phyloP scores from a whole-genome alignment of 2,797 vertebrate genomes.

The Tauraco hartlaubi region DNA sequence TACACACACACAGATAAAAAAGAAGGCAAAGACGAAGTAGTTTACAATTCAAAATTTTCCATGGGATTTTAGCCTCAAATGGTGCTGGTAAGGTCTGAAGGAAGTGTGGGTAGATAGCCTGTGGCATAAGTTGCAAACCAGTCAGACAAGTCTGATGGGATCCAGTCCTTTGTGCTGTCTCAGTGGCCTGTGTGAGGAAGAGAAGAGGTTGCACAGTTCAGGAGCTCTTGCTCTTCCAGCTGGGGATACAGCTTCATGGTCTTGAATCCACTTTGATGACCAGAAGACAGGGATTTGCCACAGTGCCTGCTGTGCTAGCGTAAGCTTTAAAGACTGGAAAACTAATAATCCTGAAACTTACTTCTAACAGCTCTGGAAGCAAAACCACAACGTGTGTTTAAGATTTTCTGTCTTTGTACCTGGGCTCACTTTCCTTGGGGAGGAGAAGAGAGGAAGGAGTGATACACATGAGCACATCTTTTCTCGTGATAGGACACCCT shows the following conservation, averaged over 20 bases:
- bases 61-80: background rate
- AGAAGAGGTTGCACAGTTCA: background rate
- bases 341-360: background rate
- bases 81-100: background rate
- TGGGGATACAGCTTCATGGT: background rate
- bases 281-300: background rate
- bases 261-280: background rate
- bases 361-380: background rate
- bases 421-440: background rate
- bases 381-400: background rate
- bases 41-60: background rate
- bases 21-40: background rate
- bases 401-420: background rate
- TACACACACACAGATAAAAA: background rate
- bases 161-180: background rate
- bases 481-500: background rate
- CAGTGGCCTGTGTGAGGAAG: background rate
- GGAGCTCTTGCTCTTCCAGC: background rate
- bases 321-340: background rate
- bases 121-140: background rate
- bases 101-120: background rate
- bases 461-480: fast-evolving
- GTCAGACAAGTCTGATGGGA: background rate
- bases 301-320: background rate
- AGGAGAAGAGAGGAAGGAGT: background rate